Evolutionary conservation across 2,888 invertebrate genomes (phyloP).

Genomic region (Morpho deidamia): DNA sequence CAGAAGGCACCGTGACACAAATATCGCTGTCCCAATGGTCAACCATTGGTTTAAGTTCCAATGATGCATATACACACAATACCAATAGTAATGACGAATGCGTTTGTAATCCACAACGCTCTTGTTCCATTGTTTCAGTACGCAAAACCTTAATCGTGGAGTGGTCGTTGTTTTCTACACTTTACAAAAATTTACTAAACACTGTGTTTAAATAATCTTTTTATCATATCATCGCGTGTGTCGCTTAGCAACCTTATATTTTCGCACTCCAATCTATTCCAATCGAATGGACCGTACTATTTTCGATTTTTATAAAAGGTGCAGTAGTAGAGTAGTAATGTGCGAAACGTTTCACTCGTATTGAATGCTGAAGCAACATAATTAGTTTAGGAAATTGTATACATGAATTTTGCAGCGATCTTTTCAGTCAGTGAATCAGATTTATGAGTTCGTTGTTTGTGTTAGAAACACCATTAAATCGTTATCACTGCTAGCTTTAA

Average conservation of each 20-base stretch:
- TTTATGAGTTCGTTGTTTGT: constrained; percentile 30
- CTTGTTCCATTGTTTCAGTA: constrained; percentile 63
- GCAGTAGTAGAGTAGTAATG: constrained; percentile 34
- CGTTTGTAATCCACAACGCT: constrained; percentile 53
- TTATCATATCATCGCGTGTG: constrained; percentile 10
- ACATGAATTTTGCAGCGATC: constrained; percentile 9
- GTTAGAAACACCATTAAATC: constrained; percentile 39
- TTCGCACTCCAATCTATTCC: constrained; percentile 28
- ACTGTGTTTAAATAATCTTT: background rate
- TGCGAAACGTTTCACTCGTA: constrained; percentile 28
- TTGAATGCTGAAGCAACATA: constrained; percentile 19
- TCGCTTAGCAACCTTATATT: constrained; percentile 26
- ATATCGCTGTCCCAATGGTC: constrained; percentile 61
- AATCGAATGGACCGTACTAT: constrained; percentile 40
- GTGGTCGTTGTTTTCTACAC: constrained; percentile 52
- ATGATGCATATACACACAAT: constrained; percentile 45
- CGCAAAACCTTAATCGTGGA: constrained; percentile 55
- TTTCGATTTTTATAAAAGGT: constrained; percentile 33
- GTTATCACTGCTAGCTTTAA: constrained; percentile 53
- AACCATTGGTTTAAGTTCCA: constrained; percentile 34
- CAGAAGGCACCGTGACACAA: constrained; percentile 63
- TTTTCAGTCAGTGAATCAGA: constrained; percentile 23
- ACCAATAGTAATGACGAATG: constrained; percentile 58
- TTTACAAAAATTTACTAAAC: constrained; percentile 1
- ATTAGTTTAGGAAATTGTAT: constrained; percentile 19